A percentile compares a stretch with the other conserved stretches of the same genome.
phyloP scores from a whole-genome alignment of 2,797 vertebrate species.

The Spheniscus humboldti region DNA sequence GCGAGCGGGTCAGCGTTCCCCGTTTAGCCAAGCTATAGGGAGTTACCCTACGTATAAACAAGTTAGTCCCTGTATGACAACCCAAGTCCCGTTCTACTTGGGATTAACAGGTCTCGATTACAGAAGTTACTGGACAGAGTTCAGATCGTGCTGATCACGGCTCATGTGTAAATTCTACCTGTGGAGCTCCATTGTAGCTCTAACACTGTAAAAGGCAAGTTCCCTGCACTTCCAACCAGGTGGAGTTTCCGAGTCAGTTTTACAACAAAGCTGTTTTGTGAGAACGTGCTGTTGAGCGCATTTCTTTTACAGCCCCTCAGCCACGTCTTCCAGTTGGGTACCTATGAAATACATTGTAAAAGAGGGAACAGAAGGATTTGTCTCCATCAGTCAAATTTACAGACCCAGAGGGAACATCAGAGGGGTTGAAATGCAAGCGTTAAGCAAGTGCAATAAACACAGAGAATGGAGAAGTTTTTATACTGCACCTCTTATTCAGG shows the following conservation, averaged over 20 bases:
- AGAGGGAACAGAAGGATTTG: background rate
- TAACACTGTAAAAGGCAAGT: background rate
- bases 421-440: background rate
- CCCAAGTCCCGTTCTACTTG: background rate
- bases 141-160: background rate
- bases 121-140: too few relatives aligned
- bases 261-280: background rate
- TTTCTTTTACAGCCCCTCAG: background rate
- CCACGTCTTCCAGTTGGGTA: rapidly evolving
- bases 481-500: background rate
- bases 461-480: background rate
- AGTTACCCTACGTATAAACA: background rate
- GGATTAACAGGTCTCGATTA: background rate
- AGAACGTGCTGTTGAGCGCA: background rate
- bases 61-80: too few relatives aligned
- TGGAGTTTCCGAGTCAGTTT: background rate
- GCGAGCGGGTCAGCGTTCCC: background rate
- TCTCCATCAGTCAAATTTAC: background rate
- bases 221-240: background rate
- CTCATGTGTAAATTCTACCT: background rate
- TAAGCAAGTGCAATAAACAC: background rate
- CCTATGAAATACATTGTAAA: background rate
- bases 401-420: background rate
- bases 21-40: background rate
- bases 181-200: background rate